These are phyloP conservation scores for Spilarctia lutea DNA, from an alignment of 2,888 invertebrate genomes.

Conservation along the genomic window DNA sequence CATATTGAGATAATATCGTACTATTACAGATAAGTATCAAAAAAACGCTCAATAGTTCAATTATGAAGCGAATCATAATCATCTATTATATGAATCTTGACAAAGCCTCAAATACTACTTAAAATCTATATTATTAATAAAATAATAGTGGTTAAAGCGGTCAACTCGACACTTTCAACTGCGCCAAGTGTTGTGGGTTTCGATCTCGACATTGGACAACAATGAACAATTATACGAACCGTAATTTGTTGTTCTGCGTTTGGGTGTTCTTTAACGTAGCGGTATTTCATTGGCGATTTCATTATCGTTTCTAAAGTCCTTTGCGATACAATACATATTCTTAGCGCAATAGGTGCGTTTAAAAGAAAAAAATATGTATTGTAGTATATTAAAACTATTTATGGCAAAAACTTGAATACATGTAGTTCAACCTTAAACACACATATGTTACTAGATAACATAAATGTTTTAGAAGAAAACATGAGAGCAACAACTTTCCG, in stretches of 20 bases:
- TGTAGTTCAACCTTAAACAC: conserved; percentile 8
- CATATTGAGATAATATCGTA: background rate
- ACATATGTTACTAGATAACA: background rate
- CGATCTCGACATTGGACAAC: too few species aligned
- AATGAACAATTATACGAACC: too few species aligned
- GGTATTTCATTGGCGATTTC: background rate
- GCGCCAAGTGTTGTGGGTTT: too few species aligned
- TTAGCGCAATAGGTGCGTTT: too few species aligned
- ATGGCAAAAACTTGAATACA: conserved; percentile 5
- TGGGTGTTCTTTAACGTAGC: background rate
- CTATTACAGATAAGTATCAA: background rate
- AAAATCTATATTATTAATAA: background rate
- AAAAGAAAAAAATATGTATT: background rate
- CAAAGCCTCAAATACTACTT: background rate
- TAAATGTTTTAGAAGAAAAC: conserved; percentile 23
- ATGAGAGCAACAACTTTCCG: conserved; percentile 60
- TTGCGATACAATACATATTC: too few species aligned
- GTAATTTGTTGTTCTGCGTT: background rate
- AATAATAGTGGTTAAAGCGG: background rate
- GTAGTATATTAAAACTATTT: background rate
- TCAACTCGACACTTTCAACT: too few species aligned
- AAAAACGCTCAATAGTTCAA: background rate
- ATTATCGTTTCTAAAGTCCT: background rate
- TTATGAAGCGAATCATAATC: background rate
- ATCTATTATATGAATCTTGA: background rate